phyloP scores from a whole-genome alignment of 2,888 invertebrate genomes.

The Megalurothrips usitatus region DNA sequence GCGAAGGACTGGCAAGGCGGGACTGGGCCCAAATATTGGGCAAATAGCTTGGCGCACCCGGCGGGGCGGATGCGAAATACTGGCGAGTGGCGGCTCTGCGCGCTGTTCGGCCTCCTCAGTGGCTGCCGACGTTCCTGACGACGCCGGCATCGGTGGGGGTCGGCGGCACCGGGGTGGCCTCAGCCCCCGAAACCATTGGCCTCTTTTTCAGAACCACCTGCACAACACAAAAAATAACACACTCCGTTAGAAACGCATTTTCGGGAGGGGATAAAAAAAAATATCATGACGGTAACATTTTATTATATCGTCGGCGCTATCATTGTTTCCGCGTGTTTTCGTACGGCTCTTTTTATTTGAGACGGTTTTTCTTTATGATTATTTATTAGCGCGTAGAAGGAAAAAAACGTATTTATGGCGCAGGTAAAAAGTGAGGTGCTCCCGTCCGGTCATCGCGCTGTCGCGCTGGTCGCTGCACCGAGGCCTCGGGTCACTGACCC shows the following conservation, averaged over 20 bases:
- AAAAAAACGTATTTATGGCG: neutral
- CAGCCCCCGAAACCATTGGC: conserved; percentile 15
- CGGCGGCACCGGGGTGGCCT: conserved; percentile 35
- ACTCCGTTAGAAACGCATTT: neutral
- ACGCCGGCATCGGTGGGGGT: conserved; percentile 37
- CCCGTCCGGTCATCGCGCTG: neutral
- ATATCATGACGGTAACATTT: too few species aligned
- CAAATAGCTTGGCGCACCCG: neutral
- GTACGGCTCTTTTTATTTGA: neutral
- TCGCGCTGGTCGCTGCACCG: neutral
- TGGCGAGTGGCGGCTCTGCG: neutral
- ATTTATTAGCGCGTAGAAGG: neutral
- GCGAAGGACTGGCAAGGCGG: neutral
- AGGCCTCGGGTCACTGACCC: neutral
- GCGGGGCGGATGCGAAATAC: neutral
- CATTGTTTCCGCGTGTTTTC: neutral
- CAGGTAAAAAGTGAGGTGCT: neutral
- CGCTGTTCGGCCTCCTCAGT: conserved; percentile 38
- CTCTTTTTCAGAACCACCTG: conserved; percentile 15
- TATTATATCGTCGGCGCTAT: neutral
- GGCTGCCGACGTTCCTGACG: conserved; percentile 44
- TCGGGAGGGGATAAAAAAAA: too few species aligned
- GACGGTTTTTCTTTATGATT: neutral
- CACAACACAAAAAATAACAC: neutral
- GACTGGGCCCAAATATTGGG: conserved; percentile 10